Evolutionary conservation across 2,113 vertebrate species (phyloP), one percentile per base, ranked within the genome.

Genomic region (Ovibos moschatus): DNA sequence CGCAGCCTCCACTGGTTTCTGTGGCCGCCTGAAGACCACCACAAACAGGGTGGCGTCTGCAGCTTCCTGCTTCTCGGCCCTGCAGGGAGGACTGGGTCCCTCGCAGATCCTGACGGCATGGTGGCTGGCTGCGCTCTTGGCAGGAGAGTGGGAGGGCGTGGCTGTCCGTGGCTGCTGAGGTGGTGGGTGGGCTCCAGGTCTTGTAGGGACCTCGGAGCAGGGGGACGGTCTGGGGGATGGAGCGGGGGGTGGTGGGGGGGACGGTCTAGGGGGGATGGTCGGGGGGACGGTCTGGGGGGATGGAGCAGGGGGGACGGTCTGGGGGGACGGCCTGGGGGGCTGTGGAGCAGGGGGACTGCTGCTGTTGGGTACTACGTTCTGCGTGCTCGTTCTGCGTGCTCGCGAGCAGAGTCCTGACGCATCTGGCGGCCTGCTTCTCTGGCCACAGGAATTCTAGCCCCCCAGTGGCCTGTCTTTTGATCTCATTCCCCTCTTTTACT

Each of bases 241-340:
- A 3, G 14, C 28, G 1, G 30, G 64, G n/a, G n/a, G n/a, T n/a
- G n/a, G n/a, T n/a, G n/a, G n/a, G n/a, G 1, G 33, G 7, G 25
- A 60, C 0, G 12, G 58, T 5, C 27, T 62, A 1, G 5, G 13
- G 25, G 57, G 2, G 28, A 30, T 0, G n/a, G n/a, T n/a, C n/a
- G 62, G 7, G 28, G 30, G 28, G 3, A 2, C 2, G 6, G 60
- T 28, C 28, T 62, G 0, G 0, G 14, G 43, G 43, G 43, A 45
- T 45, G 43, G 45, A 3, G 15, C 30, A 30, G 62, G 15, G 28
- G 30, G 28, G 3, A 11, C 5, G 6, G 30, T 30, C 30, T 62
- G 0, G 13, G 60, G 60, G 57, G 57, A 27, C 55, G 23, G 55
- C 55, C 57, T 58, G 10, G 25, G 60, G 60, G 13, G 14, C 28